Evolutionary conservation across 2,888 invertebrate species (phyloP), one percentile per base, ranked within the genome.

Genomic region (Malacosoma neustria): DNA sequence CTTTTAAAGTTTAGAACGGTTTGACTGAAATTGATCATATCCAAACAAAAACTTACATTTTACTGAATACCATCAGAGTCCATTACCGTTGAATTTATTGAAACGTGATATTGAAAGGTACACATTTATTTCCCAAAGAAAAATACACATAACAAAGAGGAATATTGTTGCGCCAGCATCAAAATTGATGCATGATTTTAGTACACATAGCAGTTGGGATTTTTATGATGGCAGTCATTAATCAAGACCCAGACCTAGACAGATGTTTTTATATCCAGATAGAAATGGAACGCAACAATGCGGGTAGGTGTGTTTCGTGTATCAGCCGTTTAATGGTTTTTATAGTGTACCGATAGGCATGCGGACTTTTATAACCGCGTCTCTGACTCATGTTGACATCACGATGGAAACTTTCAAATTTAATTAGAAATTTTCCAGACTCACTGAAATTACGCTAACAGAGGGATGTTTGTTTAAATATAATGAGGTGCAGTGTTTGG

Each of bases 231-330:
- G 15, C 12, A 34, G 30, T 34, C 38, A 32, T 38, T 34, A 34
- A 38, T 38, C 38, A 30, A 22, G 31, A n/a, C 29, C 29, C 7
- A 32, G 15, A 32, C 7, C 31, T 13, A 37, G 34, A 34, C 32
- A 29, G 31, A 34, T 38, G 13, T 34, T 30, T 38, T 38, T 34
- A 34, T 34, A 22, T 34, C 33, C 31, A 30, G 30, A 37, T 33
- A 5, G 13, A 14, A 14, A 38, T 31, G 13, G 12, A 22, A 22
- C 11, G 22, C 15, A 34, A 22, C 34, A 12, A 12, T 22, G 12
- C 32, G 13, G 11, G 22, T 34, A 33, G 6, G 12, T 12, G 12
- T 15, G 22, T 22, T 22, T 22, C 22, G 22, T 22, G 22, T 22
- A 22, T 22, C 22, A 22, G 22, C 22, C 1, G 22, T 22, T 22